Conservation (phyloP, 1,140 invertebrate genomes). For the Bombus pyrosoma region DNA sequence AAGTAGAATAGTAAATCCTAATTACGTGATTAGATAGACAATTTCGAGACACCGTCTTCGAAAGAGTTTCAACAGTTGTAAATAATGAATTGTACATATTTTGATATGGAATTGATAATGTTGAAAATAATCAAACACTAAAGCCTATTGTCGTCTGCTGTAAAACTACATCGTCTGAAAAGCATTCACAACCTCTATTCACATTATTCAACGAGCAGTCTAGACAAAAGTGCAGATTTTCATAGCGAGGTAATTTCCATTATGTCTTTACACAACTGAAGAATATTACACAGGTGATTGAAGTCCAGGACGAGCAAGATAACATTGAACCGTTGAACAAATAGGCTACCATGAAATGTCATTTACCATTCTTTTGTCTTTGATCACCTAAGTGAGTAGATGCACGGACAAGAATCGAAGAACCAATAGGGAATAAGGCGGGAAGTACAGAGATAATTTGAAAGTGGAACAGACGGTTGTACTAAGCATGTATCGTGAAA, state of each 20-base stretch:
- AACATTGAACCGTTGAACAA: neutral
- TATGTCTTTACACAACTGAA: neutral
- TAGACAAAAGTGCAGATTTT: neutral
- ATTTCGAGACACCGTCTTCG: neutral
- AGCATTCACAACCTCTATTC: neutral
- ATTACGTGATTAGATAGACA: neutral
- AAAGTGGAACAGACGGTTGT: constrained; percentile 1
- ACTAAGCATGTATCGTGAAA: neutral
- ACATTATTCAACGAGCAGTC: neutral
- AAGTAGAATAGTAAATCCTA: neutral
- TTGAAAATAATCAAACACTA: neutral
- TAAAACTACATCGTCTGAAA: neutral
- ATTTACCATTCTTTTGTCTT: neutral
- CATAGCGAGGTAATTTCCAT: neutral
- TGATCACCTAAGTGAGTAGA: neutral
- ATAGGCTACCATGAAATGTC: neutral
- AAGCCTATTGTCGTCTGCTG: neutral
- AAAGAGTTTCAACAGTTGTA: neutral
- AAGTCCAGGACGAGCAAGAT: no score
- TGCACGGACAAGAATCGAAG: neutral
- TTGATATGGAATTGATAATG: neutral
- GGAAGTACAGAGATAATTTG: constrained; percentile 27
- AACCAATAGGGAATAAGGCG: neutral
- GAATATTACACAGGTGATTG: neutral
- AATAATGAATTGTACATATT: neutral